Base-by-base conservation (phyloP, 1,140 invertebrate genomes). In the Drosophila micromelanica region DNA sequence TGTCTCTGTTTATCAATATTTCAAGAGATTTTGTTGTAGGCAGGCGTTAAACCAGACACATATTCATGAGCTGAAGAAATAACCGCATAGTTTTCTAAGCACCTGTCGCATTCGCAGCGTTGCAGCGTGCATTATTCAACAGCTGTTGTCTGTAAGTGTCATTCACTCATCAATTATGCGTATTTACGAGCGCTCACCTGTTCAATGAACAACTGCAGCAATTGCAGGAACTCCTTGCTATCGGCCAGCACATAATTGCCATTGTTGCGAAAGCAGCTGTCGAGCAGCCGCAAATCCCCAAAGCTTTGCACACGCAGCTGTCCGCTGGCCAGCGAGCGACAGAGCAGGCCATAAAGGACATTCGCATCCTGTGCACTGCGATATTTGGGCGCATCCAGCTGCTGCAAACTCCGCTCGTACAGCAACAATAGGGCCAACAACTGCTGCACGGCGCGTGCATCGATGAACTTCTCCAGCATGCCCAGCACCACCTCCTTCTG, bases 401-500 rank as follows among this genome's bases (percentile, higher is more conserved):
- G 78, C 49, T 91, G 89, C 15, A 74, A 40, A n/a, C 90, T 86
- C 7, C 90, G 90, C 51, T 91, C 90, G 64, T 85, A 82, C 6
- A 92, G 62, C 49, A 92, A 62, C 48, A 92, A 48, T 27, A 92
- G 61, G 6, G 73, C 80, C 49, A 92, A 52, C 52, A 91, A 77
- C 73, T 89, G 90, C 73, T 92, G 91, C 57, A 80, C 82, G n/a
- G 71, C 64, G 17, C 63, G 71, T 11, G 85, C 72, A 67, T 89
- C 85, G 20, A 92, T 78, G 54, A 92, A 92, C 75, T 92, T 92
- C 67, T 91, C 90, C 61, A 92, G 62, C 91, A 92, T 92, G 35
- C 90, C 87, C 62, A 92, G 59, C 11, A 91, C 89, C 17, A 92
- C 91, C 71, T 92, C 91, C 67, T 86, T 79, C 49, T 92, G 91